Percentiles rank a stretch among this genome's conserved stretches.
phyloP scores from a whole-genome alignment of 2,113 vertebrate genomes.

The Scytalopus superciliaris region DNA sequence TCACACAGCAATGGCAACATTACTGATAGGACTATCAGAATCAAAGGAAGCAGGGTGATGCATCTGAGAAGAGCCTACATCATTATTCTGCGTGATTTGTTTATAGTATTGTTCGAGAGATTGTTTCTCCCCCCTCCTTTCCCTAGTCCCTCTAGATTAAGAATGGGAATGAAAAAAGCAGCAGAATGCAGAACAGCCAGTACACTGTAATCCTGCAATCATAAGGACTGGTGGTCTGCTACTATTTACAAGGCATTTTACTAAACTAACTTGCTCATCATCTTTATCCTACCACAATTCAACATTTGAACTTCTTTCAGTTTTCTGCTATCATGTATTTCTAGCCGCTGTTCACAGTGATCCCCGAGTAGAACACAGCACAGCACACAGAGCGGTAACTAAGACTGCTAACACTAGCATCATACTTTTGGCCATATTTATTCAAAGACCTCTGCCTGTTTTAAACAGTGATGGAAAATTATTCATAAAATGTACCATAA shows the following conservation, averaged over 20 bases:
- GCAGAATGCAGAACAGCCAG: neutral
- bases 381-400: neutral
- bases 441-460: neutral
- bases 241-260: neutral
- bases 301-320: neutral
- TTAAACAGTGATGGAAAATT: neutral
- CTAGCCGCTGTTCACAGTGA: neutral
- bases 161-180: neutral
- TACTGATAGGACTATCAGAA: constrained; percentile 36
- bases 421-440: neutral
- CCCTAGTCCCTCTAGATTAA: neutral
- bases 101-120: neutral
- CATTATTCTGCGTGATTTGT: constrained; percentile 2
- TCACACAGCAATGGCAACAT: constrained; percentile 6
- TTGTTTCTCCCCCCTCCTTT: neutral
- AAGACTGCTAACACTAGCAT: neutral
- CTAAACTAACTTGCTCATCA: neutral
- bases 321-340: neutral
- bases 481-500: neutral
- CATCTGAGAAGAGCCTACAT: neutral
- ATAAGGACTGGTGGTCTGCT: neutral
- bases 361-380: neutral
- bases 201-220: neutral
- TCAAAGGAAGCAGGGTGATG: constrained; percentile 1
- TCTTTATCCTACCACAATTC: neutral